Conservation (phyloP, 1,140 invertebrate genomes). For the Ostrea denselamellosa region DNA sequence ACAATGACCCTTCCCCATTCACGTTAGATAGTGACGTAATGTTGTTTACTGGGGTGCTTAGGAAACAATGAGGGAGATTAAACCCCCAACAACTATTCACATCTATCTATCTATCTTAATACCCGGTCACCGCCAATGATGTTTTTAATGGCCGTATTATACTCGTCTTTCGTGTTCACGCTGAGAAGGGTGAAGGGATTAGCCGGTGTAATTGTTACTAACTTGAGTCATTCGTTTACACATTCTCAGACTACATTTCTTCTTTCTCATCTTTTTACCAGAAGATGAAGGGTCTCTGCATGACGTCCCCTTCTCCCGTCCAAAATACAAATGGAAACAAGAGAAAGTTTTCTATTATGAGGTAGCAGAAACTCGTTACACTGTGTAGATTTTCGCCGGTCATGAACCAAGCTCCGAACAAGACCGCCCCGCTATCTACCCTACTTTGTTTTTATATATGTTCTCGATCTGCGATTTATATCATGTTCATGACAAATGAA, state of each 20-base stretch:
- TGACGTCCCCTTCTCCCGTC: not conserved
- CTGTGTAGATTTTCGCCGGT: slow-evolving; percentile 2
- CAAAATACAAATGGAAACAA: not conserved
- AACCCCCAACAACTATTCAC: not conserved
- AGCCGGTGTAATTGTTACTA: not conserved
- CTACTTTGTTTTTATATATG: not conserved
- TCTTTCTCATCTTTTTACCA: not conserved
- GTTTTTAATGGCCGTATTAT: not conserved
- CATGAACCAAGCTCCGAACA: not conserved
- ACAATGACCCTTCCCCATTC: not conserved
- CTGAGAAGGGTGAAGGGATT: not conserved
- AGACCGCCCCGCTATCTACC: not conserved
- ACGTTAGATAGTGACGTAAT: slow-evolving; percentile 15
- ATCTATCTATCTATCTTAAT: slow-evolving; percentile 10
- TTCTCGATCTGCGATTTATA: not conserved
- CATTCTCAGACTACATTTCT: not conserved
- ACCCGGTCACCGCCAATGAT: slow-evolving; percentile 14
- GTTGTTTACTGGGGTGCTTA: not conserved
- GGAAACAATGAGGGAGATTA: not conserved
- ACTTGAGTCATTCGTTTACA: slow-evolving; percentile 20
- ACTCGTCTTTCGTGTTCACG: not conserved
- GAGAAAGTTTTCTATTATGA: slow-evolving; percentile 15
- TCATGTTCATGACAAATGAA: not conserved
- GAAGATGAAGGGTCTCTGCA: not conserved
- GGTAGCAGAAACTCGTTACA: not conserved